Conservation (phyloP, 2,888 invertebrate genomes). For the Sepioteuthis lessoniana region DNA sequence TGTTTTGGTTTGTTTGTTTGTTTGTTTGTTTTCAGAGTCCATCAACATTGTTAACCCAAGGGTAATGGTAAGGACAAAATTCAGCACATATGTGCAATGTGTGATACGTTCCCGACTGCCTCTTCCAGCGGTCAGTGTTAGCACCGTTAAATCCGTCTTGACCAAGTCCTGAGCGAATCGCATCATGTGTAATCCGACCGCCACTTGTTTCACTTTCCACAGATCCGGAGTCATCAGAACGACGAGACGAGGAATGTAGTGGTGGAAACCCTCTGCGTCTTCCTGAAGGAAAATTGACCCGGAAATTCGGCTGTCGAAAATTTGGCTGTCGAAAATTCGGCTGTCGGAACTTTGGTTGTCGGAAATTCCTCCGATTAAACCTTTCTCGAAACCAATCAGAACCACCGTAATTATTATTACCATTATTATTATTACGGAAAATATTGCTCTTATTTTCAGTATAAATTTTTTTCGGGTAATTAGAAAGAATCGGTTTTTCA, state of each 20-base stretch:
- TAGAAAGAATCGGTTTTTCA: background rate
- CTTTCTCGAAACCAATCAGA: background rate
- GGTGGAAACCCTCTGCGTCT: background rate
- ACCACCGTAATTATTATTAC: background rate
- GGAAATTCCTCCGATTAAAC: conserved; percentile 15
- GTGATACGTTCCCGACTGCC: background rate
- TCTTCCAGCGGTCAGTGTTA: background rate
- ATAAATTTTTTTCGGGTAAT: background rate
- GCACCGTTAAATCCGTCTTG: background rate
- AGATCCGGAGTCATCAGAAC: background rate
- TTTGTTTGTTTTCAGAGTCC: background rate
- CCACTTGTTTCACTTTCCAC: background rate
- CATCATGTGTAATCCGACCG: background rate
- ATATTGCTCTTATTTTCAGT: background rate
- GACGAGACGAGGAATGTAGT: background rate
- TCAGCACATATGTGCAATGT: background rate
- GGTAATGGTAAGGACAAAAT: background rate
- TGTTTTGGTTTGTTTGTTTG: no score
- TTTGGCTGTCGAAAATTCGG: background rate
- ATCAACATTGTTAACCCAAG: conserved; percentile 24
- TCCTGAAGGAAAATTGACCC: background rate
- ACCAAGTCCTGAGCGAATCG: background rate
- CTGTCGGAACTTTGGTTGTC: background rate
- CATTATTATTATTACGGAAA: background rate
- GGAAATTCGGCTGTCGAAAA: background rate